Evolutionary conservation across 2,888 invertebrate species (phyloP), one percentile per base, ranked within the genome.

Genomic region (Caenorhabditis sp.): DNA sequence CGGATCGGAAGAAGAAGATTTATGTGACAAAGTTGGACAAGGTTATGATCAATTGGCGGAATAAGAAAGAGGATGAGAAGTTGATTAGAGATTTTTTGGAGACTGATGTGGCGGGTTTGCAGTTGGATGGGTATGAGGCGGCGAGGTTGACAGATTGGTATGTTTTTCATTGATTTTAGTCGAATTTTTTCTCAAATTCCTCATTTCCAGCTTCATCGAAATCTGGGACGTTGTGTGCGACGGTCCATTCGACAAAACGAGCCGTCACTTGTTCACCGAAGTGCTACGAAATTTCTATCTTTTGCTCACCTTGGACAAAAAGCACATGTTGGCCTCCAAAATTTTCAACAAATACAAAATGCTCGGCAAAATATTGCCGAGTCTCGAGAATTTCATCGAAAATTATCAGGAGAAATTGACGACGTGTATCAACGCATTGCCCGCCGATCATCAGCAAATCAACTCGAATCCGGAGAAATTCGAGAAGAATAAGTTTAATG

Each of bases 361-460:
- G 4, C 53, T 66, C 19, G 58, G 53, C 0, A 27, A 53, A 27
- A 62, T 49, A 0, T 51, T 71, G 27, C 71, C 71, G 19, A 61
- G 61, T 64, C 53, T 71, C 5, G 66, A 67, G 26, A 71, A 67
- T 31, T 71, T 61, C 19, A 58, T 71, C n/a, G 71, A 71, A 14
- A 65, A 65, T 19, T 73, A 64, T 49, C 53, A 63, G 23, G 5
- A 27, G 2, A 59, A 58, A n/a, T 57, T 73, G 19, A 68, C 72
- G 1, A 53, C 27, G 6, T 51, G 68, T 6, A 19, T 71, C n/a
- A 71, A 67, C 24, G 49, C 58, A 1, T 26, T 71, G 1, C 71
- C 71, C 17, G 31, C 61, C 2, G 66, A 66, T 43, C 23, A 66
- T 5, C 63, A 63, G 14, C 23, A 43, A 17, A 12, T 71, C 27